Evolutionary conservation across 2,797 vertebrate genomes (phyloP).

Genomic region (Mormyrus proboscirostris): DNA sequence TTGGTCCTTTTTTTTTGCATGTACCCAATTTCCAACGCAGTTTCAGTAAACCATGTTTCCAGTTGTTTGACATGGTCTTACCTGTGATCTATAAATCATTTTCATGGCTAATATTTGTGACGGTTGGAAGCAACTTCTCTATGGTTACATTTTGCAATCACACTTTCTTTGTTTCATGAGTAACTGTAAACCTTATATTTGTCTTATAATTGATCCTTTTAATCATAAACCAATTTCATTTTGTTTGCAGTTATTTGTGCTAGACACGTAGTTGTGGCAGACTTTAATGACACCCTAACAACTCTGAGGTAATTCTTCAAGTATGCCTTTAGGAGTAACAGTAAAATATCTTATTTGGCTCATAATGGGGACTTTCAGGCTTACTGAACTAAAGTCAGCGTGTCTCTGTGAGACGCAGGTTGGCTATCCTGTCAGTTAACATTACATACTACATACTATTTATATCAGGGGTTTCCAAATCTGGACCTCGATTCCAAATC

Average conservation of each 20-base stretch:
- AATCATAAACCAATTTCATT: background rate
- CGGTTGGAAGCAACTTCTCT: background rate
- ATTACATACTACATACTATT: background rate
- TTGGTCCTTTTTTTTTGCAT: background rate
- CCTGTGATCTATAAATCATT: background rate
- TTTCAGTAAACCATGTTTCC: background rate
- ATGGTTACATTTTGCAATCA: background rate
- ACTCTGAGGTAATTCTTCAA: background rate
- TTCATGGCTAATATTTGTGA: background rate
- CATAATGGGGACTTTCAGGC: background rate
- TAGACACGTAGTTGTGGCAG: background rate
- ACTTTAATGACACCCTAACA: background rate
- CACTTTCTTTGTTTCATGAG: background rate
- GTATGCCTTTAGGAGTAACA: background rate
- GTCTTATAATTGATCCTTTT: background rate
- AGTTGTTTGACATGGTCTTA: background rate
- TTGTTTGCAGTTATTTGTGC: background rate
- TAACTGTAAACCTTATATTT: background rate
- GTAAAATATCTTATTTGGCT: background rate
- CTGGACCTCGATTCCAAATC: too few relatives aligned
- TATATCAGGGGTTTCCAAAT: too few relatives aligned
- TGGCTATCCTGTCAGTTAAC: background rate
- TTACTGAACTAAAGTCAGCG: background rate
- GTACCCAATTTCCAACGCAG: background rate
- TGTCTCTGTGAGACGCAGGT: background rate